These are phyloP conservation scores for Oryzias woworae DNA, from an alignment of 2,113 vertebrate species.

Conservation along the genomic window DNA sequence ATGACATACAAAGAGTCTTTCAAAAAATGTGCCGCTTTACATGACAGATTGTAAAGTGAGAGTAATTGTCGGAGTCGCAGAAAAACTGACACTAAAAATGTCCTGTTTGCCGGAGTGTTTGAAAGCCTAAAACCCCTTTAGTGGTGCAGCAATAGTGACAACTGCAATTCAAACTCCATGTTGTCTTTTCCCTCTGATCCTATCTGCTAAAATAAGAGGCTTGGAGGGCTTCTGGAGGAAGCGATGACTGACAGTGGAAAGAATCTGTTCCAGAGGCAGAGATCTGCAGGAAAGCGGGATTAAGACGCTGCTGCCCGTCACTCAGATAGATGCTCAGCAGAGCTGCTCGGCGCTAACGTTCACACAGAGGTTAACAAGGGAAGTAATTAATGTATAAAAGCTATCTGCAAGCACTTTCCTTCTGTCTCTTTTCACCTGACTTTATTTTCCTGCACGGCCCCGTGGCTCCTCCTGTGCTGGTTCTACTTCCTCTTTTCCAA, in stretches of 20 bases:
- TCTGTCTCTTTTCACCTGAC: slow-evolving; percentile 44
- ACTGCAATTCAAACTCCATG: slow-evolving; percentile 24
- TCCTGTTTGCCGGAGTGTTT: neutral
- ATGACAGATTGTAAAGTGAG: slow-evolving; percentile 6
- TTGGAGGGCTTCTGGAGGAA: slow-evolving; percentile 24
- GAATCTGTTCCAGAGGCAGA: slow-evolving; percentile 38
- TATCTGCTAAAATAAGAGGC: slow-evolving; percentile 24
- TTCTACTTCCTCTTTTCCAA: slow-evolving; percentile 38
- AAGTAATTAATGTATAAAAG: slow-evolving; percentile 70
- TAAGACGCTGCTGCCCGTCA: slow-evolving; percentile 59
- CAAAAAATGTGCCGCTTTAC: neutral
- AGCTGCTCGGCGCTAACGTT: slow-evolving; percentile 47
- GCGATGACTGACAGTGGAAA: slow-evolving; percentile 44
- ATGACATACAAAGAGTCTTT: neutral
- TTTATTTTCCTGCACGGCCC: slow-evolving; percentile 38
- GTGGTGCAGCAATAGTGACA: slow-evolving; percentile 17
- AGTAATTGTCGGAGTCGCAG: neutral
- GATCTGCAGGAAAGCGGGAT: slow-evolving; percentile 48
- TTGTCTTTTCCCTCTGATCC: slow-evolving; percentile 30
- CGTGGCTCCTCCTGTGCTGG: slow-evolving; percentile 37
- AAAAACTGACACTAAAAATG: slow-evolving; percentile 11
- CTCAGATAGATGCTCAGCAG: slow-evolving; percentile 57
- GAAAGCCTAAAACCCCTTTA: slow-evolving; percentile 11
- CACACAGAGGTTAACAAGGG: slow-evolving; percentile 66
- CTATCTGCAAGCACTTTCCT: slow-evolving; percentile 52